Percentiles rank a stretch among this genome's conserved stretches.
phyloP scores from a whole-genome alignment of 2,888 invertebrate genomes.

The Epirrhoe alternata region DNA sequence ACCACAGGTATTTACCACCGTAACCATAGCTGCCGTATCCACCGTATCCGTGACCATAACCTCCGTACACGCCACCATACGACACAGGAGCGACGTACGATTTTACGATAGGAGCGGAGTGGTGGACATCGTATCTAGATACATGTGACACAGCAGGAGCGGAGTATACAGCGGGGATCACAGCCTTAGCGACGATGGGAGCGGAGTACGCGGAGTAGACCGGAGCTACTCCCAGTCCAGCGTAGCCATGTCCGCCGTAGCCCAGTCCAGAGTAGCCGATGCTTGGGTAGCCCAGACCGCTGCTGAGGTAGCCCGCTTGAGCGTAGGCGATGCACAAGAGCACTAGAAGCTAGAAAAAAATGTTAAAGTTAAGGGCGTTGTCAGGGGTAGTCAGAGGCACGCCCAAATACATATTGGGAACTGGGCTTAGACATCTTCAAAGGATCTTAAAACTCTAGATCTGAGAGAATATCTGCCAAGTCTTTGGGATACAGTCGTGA shows the following conservation, averaged over 20 bases:
- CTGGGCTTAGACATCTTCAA: too few relatives aligned
- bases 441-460: too few relatives aligned
- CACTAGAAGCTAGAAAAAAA: conserved; percentile 56
- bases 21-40: conserved; percentile 45
- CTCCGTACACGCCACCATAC: conserved; percentile 49
- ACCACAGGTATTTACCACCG: conserved; percentile 58
- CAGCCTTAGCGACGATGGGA: conserved; percentile 51
- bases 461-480: too few relatives aligned
- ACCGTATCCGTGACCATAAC: conserved; percentile 42
- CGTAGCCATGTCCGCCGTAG: conserved; percentile 47
- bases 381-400: not conserved
- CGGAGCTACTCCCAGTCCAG: conserved; percentile 48
- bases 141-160: conserved; percentile 60
- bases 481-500: too few relatives aligned
- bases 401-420: too few relatives aligned
- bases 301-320: conserved; percentile 56
- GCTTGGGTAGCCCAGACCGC: conserved; percentile 44
- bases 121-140: conserved; percentile 63
- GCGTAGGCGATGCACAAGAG: conserved; percentile 62
- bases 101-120: conserved; percentile 55
- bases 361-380: not conserved
- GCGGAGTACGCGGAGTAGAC: conserved; percentile 52
- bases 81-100: conserved; percentile 53
- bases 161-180: conserved; percentile 53
- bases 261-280: conserved; percentile 47